A percentile compares a stretch with the other conserved stretches of the same genome.
phyloP scores from a whole-genome alignment of 1,140 invertebrate genomes.

The Rhysida immarginata region DNA sequence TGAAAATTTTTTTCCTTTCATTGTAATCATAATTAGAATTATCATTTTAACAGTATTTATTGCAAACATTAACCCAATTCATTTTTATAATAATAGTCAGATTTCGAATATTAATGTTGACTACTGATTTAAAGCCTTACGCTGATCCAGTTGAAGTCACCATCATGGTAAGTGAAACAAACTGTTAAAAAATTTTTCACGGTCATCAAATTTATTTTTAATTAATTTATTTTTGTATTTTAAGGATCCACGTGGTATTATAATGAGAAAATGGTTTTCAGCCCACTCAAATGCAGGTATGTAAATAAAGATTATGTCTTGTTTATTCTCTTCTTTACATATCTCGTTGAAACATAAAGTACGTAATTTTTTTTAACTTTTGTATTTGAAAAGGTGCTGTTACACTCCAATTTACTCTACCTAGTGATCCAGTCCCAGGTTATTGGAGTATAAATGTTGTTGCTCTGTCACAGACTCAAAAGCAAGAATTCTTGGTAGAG shows the following conservation, averaged over 20 bases:
- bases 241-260: slow-evolving; percentile 34
- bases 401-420: slow-evolving; percentile 1
- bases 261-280: slow-evolving; percentile 37
- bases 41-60: no score
- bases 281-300: slow-evolving; percentile 32
- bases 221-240: slow-evolving; percentile 10
- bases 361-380: no score
- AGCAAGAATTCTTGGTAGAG: background rate
- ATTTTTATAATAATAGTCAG: no score
- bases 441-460: background rate
- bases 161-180: slow-evolving; percentile 29
- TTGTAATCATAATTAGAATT: no score
- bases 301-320: background rate
- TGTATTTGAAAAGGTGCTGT: slow-evolving; percentile 13
- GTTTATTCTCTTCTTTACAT: no score
- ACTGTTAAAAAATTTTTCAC: background rate
- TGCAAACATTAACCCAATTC: no score
- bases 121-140: slow-evolving; percentile 33
- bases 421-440: slow-evolving; percentile 2
- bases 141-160: slow-evolving; percentile 34
- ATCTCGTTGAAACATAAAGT: no score
- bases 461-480: background rate
- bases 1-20: no score
- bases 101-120: slow-evolving; percentile 33
- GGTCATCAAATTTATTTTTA: background rate